These are phyloP conservation scores for Drosophila orosa DNA, from an alignment of 1,140 invertebrate genomes.

Conservation along the genomic window DNA sequence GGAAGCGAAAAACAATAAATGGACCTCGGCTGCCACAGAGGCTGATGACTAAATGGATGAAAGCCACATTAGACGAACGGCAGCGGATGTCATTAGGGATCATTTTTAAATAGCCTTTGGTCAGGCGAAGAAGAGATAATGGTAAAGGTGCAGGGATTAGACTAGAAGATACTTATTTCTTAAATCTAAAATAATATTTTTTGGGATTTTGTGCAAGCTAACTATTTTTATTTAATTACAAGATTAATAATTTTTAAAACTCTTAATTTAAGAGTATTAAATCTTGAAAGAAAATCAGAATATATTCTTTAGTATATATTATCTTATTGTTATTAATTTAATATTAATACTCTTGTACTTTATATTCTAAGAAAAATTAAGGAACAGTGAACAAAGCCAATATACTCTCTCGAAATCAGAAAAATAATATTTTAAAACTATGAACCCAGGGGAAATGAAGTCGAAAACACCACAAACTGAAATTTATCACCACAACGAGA, in stretches of 20 bases:
- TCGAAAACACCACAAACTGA: slow-evolving; percentile 37
- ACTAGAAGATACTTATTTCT: neutral
- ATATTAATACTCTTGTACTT: neutral
- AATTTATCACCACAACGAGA: slow-evolving; percentile 47
- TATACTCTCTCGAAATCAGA: neutral
- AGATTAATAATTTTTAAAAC: too few relatives aligned
- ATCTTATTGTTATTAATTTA: neutral
- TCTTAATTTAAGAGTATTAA: too few relatives aligned
- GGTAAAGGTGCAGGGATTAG: neutral
- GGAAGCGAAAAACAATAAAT: slow-evolving; percentile 80
- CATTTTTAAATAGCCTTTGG: slow-evolving; percentile 70
- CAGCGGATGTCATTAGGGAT: slow-evolving; percentile 78
- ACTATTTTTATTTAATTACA: neutral
- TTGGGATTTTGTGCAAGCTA: rapidly evolving
- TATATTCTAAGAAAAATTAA: neutral
- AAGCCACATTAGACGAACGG: slow-evolving; percentile 46
- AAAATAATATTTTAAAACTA: neutral
- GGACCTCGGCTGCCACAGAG: slow-evolving; percentile 51
- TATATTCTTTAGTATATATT: too few relatives aligned
- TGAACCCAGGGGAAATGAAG: slow-evolving; percentile 25
- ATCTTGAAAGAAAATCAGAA: too few relatives aligned
- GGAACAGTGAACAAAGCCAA: neutral
- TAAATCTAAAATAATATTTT: neutral
- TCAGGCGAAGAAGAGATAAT: slow-evolving; percentile 3
- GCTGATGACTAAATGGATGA: slow-evolving; percentile 33